These are phyloP conservation scores for Melipona quadrifasciata DNA, from an alignment of 1,140 invertebrate species.

Conservation along the genomic window DNA sequence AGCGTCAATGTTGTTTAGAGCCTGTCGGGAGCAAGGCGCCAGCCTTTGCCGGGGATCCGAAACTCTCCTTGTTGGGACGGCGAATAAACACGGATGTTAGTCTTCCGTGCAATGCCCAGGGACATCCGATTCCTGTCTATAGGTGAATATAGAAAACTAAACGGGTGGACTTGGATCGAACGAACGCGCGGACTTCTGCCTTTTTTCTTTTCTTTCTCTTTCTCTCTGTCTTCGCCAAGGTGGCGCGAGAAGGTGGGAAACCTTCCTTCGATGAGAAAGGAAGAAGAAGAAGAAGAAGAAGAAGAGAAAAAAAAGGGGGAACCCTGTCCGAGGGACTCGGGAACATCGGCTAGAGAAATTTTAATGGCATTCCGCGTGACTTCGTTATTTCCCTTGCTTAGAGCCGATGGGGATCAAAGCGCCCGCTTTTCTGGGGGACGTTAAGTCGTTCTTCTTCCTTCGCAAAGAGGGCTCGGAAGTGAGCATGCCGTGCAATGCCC, in stretches of 20 bases:
- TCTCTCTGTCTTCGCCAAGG: not conserved
- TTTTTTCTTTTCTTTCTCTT: not conserved
- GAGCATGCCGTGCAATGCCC: constrained; percentile 85
- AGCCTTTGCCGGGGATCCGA: constrained; percentile 73
- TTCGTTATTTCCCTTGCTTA: constrained; percentile 57
- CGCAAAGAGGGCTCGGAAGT: constrained; percentile 64
- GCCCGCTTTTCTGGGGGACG: constrained; percentile 75
- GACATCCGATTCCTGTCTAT: constrained; percentile 86
- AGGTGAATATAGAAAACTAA: constrained; percentile 82
- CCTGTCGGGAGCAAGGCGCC: constrained; percentile 77
- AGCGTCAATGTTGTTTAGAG: constrained; percentile 73
- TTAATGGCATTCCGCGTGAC: constrained; percentile 28
- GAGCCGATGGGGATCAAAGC: constrained; percentile 76
- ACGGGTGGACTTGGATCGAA: not conserved
- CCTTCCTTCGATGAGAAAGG: not conserved
- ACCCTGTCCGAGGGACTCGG: constrained; percentile 54
- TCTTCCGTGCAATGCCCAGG: constrained; percentile 87
- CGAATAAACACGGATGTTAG: constrained; percentile 81
- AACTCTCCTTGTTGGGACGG: constrained; percentile 72
- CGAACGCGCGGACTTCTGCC: not conserved
- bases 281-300: not conserved
- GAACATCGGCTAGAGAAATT: not conserved
- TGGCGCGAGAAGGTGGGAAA: no score
- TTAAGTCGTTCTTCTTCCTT: constrained; percentile 69
- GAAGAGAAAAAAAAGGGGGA: constrained; percentile 17